Evolutionary conservation across 2,113 vertebrate genomes (phyloP), one percentile per base, ranked within the genome.

Genomic region (Etheostoma cragini): DNA sequence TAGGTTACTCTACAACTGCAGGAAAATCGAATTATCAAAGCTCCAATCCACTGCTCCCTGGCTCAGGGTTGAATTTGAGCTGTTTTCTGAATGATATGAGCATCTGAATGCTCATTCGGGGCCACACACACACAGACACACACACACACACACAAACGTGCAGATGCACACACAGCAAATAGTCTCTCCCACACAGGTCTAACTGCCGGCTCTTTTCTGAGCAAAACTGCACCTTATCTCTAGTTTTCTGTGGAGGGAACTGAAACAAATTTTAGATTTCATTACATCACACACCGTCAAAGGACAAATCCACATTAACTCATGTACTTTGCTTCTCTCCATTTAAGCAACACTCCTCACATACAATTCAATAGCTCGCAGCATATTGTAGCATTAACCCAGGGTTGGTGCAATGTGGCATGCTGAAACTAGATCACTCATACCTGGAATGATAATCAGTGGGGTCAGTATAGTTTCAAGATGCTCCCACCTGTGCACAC

Each of bases 31-130:
- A 42, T 11, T 42, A 42, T 42, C 10, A 42, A 42, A 42, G n/a
- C n/a, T n/a, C n/a, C n/a, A n/a, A 46, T 83, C 85, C 73, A 70
- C 81, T 49, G 38, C 84, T 70, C 65, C 60, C 58, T 33, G 72
- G 65, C 71, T 77, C 12, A 19, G 75, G 69, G 63, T 62, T 82
- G 82, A 74, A 60, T 86, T 69, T 84, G 38, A 8, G 8, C 8
- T 38, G 38, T 38, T 2, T 38, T 38, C 38, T 10, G 38, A 38
- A 38, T 38, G 38, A 38, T 38, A 6, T 10, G 35, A 38, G 35
- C 35, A 38, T 38, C 35, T 38, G 35, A 38, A 8, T 38, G 38
- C 38, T 38, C 38, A 38, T 38, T 38, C 8, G 8, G 35, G 35
- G 35, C 7, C 2, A 22, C 19, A 5, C 11, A 19, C 5, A 62